Conservation (phyloP, 2,888 invertebrate genomes). For the Ypsolopha scabrella region DNA sequence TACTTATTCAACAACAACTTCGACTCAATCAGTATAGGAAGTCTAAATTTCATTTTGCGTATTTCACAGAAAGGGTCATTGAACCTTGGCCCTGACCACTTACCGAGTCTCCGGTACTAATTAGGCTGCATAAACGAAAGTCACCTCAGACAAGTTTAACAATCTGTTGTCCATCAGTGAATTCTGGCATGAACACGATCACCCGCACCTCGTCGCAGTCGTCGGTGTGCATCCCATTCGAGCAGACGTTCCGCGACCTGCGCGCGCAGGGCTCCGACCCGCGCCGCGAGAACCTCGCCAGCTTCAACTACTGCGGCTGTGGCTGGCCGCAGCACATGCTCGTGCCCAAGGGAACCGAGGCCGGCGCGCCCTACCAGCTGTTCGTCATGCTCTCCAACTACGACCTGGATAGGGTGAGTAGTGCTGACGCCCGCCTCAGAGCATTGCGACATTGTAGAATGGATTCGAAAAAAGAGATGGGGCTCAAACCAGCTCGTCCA, state of each 20-base stretch:
- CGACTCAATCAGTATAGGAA: too few relatives aligned
- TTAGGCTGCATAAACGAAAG: too few relatives aligned
- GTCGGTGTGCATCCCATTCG: slow-evolving; percentile 68
- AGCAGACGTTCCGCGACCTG: slow-evolving; percentile 69
- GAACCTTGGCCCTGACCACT: too few relatives aligned
- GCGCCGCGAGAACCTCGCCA: slow-evolving; percentile 23
- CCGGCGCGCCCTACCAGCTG: slow-evolving; percentile 43
- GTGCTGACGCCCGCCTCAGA: background rate
- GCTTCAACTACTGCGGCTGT: slow-evolving; percentile 73
- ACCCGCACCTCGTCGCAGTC: slow-evolving; percentile 72
- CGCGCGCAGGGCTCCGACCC: slow-evolving; percentile 32
- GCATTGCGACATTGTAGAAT: background rate
- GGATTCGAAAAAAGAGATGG: too few relatives aligned
- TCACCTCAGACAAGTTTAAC: too few relatives aligned
- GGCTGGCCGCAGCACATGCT: slow-evolving; percentile 73
- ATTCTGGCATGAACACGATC: slow-evolving; percentile 67
- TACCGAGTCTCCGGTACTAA: too few relatives aligned
- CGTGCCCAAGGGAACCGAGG: slow-evolving; percentile 61
- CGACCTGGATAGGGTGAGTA: slow-evolving; percentile 49
- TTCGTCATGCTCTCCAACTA: slow-evolving; percentile 65
- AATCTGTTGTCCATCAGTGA: slow-evolving; percentile 45
- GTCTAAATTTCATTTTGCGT: too few relatives aligned
- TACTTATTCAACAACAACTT: too few relatives aligned
- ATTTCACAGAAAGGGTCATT: too few relatives aligned
- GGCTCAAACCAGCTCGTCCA: too few relatives aligned